Conservation (phyloP, 2,888 invertebrate species). For the Plutella xylostella region DNA sequence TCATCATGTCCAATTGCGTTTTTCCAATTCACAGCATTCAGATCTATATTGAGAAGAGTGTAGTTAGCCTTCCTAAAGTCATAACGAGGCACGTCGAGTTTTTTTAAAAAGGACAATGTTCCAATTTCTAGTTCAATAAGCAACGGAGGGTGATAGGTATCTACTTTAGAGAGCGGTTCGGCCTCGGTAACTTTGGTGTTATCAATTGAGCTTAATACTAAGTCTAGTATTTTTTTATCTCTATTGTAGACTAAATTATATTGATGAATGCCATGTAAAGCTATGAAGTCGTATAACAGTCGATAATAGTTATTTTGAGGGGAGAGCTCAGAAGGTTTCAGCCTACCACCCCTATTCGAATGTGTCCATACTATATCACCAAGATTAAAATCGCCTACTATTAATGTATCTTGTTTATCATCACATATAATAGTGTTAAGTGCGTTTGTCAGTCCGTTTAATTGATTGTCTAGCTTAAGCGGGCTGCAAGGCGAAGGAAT, state of each 20-base stretch:
- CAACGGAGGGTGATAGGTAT: neutral
- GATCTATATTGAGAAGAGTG: too few relatives aligned
- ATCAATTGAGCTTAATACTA: neutral
- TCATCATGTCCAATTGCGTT: too few relatives aligned
- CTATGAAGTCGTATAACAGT: neutral
- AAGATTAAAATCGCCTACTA: too few relatives aligned
- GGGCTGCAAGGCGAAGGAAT: neutral
- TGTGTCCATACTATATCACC: neutral
- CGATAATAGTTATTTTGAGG: neutral
- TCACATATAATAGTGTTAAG: neutral
- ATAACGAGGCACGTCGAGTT: neutral
- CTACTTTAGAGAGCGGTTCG: neutral
- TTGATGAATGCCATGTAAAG: neutral
- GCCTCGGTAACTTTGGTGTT: too few relatives aligned
- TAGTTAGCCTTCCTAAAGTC: too few relatives aligned
- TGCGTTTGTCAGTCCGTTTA: neutral
- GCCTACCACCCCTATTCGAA: neutral
- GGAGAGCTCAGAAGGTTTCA: neutral
- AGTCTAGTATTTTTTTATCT: neutral
- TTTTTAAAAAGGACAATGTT: neutral
- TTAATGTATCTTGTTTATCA: neutral
- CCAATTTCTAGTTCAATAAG: neutral
- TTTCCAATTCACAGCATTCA: too few relatives aligned
- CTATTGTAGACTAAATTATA: neutral
- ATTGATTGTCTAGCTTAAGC: neutral